Evolutionary conservation across 1,140 invertebrate species (phyloP).

Genomic region (Thereuonema tuberculata): DNA sequence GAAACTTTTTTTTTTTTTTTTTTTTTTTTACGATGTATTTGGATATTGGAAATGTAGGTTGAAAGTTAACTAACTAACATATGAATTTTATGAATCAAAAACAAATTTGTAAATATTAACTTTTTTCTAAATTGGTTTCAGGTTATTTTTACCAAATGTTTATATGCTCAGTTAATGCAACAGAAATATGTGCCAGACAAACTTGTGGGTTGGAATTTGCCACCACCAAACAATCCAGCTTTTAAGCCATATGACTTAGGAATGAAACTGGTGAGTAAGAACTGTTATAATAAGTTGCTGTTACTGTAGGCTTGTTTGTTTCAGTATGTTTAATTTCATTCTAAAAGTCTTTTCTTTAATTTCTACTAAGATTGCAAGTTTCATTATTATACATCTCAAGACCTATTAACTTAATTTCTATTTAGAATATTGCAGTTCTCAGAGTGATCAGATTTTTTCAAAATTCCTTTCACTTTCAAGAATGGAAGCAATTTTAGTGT

Average conservation of each 20-base stretch:
- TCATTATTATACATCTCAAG: not conserved
- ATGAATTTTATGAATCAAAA: no score
- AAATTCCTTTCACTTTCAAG: not conserved
- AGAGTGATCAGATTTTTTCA: not conserved
- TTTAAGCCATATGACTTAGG: constrained; percentile 65
- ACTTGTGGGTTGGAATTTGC: constrained; percentile 59
- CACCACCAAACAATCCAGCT: constrained; percentile 41
- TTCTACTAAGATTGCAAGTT: not conserved
- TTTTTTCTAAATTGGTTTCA: no score
- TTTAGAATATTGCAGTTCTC: not conserved
- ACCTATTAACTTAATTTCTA: not conserved
- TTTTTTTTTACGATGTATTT: no score
- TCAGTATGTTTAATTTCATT: no score
- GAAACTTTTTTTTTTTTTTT: no score
- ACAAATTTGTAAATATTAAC: no score
- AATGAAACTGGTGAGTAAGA: constrained; percentile 49
- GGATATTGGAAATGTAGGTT: no score
- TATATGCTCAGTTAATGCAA: constrained; percentile 79
- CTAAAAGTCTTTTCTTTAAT: no score
- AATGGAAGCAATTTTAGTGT: not conserved
- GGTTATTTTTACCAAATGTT: constrained; percentile 64
- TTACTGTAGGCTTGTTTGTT: no score
- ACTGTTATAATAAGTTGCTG: no score
- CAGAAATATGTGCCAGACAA: constrained; percentile 65
- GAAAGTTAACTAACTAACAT: no score